These are phyloP conservation scores for Champsocephalus esox DNA, from an alignment of 2,797 vertebrate species.

Conservation along the genomic window DNA sequence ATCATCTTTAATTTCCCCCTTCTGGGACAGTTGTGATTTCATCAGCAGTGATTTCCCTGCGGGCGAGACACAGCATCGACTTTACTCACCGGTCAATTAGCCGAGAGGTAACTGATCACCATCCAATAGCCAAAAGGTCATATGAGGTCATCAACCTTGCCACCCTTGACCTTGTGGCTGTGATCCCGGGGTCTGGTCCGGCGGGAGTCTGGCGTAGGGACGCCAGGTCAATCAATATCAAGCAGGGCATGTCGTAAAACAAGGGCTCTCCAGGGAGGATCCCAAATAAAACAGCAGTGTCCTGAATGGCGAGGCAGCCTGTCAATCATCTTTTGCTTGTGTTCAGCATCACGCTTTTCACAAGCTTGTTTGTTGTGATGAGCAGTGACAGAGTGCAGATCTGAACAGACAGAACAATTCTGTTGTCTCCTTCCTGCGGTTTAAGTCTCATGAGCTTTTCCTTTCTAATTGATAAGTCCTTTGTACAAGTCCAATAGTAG, in stretches of 20 bases:
- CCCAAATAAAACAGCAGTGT: constrained; percentile 45
- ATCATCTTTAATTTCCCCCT: constrained; percentile 24
- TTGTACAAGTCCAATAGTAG: neutral
- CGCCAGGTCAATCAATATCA: constrained; percentile 68
- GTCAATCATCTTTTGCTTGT: constrained; percentile 53
- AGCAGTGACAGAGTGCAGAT: constrained; percentile 27
- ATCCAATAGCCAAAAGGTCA: constrained; percentile 59
- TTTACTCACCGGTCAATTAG: constrained; percentile 63
- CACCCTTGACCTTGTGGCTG: constrained; percentile 51
- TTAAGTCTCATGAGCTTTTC: neutral
- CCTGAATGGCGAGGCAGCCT: constrained; percentile 45
- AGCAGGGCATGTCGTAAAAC: constrained; percentile 50
- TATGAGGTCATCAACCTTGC: constrained; percentile 59
- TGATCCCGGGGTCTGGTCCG: constrained; percentile 60
- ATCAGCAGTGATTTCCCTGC: constrained; percentile 67
- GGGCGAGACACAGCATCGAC: constrained; percentile 52
- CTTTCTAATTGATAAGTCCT: neutral
- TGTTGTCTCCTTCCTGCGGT: neutral
- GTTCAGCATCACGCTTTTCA: neutral
- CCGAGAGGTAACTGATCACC: constrained; percentile 62
- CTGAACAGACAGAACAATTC: neutral
- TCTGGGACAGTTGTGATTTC: constrained; percentile 50
- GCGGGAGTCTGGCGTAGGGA: constrained; percentile 66
- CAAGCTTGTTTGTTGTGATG: constrained; percentile 37
- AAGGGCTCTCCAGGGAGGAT: constrained; percentile 51